Conservation (phyloP, 2,113 vertebrate species). For the Petaurus breviceps region DNA sequence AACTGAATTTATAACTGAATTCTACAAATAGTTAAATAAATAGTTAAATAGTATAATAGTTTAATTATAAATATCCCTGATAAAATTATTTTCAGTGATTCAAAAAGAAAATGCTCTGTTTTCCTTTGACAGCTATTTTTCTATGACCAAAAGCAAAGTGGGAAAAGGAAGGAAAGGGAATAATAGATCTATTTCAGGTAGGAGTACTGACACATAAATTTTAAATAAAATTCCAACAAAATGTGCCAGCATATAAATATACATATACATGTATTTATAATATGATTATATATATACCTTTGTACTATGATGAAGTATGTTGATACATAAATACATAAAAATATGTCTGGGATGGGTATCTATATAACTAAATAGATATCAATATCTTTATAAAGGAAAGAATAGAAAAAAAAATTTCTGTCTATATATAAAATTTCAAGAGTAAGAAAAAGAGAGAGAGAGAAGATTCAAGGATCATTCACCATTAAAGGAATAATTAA, state of each 20-base stretch:
- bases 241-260: too few species aligned
- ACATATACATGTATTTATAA: too few species aligned
- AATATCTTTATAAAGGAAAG: too few species aligned
- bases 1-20: neutral
- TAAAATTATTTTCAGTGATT: neutral
- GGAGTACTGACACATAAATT: neutral
- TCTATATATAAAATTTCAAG: too few species aligned
- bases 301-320: too few species aligned
- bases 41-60: too few species aligned
- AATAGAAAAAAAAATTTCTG: too few species aligned
- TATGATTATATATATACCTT: too few species aligned
- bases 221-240: neutral
- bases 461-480: neutral
- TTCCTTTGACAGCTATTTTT: neutral
- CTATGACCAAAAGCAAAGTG: neutral
- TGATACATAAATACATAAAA: too few species aligned
- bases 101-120: neutral
- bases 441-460: neutral
- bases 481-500: neutral
- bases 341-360: too few species aligned
- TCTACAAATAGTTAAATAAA: neutral
- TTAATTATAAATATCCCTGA: neutral
- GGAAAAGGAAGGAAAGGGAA: neutral
- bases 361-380: too few species aligned
- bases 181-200: neutral